Conservation (phyloP, 1,140 invertebrate species). For the Helicoverpa armigera region DNA sequence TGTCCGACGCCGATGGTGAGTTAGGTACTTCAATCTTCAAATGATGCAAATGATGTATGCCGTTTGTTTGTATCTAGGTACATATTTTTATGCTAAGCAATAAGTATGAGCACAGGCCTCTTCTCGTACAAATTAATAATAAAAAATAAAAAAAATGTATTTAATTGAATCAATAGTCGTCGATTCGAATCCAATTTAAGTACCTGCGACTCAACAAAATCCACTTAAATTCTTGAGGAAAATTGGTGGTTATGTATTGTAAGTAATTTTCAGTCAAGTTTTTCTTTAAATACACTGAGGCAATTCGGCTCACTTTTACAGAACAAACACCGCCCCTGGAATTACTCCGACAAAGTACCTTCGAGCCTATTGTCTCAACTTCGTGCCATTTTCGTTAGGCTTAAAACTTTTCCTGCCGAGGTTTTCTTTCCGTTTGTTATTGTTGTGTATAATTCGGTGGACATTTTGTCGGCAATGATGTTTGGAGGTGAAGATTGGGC, state of each 20-base stretch:
- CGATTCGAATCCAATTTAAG: too few species aligned
- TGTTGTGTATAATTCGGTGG: constrained; percentile 63
- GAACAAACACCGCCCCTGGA: constrained; percentile 19
- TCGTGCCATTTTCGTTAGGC: constrained; percentile 43
- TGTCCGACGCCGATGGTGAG: constrained; percentile 36
- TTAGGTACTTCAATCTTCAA: constrained; percentile 47
- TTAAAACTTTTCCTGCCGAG: constrained; percentile 53
- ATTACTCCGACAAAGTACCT: constrained; percentile 28
- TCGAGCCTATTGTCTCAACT: constrained; percentile 38
- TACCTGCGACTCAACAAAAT: neutral
- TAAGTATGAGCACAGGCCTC: too few species aligned
- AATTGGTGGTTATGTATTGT: constrained; percentile 16
- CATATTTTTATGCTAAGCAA: neutral
- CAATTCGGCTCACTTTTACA: constrained; percentile 34
- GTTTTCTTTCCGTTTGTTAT: constrained; percentile 59
- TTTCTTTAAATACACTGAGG: constrained; percentile 23
- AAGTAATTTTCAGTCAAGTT: constrained; percentile 18
- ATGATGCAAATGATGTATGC: constrained; percentile 28
- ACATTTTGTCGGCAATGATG: constrained; percentile 52
- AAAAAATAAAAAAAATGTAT: too few species aligned
- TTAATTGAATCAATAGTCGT: too few species aligned
- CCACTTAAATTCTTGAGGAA: neutral
- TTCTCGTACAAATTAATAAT: too few species aligned
- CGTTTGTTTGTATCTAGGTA: neutral
- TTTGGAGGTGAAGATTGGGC: constrained; percentile 55